phyloP scores from a whole-genome alignment of 2,888 invertebrate species.

The Agrochola lychnidis region DNA sequence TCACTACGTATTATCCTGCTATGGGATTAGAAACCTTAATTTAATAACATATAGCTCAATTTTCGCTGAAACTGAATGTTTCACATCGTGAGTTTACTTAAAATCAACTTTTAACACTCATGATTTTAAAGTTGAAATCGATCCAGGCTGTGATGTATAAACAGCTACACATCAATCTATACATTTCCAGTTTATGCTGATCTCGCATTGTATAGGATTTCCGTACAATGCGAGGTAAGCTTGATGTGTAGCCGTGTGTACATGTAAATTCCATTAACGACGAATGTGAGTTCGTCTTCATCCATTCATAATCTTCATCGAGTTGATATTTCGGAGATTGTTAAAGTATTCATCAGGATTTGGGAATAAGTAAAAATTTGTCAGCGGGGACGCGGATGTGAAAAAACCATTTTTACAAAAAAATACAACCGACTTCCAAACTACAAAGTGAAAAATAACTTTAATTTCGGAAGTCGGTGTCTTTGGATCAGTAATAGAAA shows the following conservation, averaged over 20 bases:
- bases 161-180: no score
- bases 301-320: constrained; percentile 30
- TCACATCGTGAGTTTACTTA: no score
- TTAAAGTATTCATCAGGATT: constrained; percentile 37
- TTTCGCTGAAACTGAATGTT: background rate
- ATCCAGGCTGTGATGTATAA: background rate
- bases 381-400: background rate
- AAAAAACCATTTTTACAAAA: no score
- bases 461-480: no score
- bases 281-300: constrained; percentile 22
- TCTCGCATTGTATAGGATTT: no score
- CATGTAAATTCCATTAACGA: constrained; percentile 34
- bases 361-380: constrained; percentile 15
- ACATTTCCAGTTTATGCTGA: no score
- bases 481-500: no score
- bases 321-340: constrained; percentile 32
- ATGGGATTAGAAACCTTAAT: constrained; percentile 29
- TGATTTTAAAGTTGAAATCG: constrained; percentile 31
- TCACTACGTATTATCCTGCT: background rate
- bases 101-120: background rate
- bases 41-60: background rate
- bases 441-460: no score
- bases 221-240: no score
- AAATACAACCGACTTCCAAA: no score
- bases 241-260: no score